Conservation (phyloP, 2,113 vertebrate species). For the Prionailurus bengalensis region DNA sequence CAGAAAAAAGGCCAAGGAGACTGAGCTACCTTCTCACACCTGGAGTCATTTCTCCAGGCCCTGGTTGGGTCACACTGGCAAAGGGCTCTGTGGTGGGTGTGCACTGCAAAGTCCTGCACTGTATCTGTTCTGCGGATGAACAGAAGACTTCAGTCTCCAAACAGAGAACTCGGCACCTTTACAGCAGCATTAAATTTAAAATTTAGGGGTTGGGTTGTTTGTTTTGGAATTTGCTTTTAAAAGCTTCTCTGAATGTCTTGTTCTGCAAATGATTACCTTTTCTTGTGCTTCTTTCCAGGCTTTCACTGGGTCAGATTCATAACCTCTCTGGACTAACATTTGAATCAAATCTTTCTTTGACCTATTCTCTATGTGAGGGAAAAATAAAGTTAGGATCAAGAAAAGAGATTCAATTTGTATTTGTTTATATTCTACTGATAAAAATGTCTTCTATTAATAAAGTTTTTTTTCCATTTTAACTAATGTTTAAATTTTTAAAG, state of each 20-base stretch:
- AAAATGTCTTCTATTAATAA: constrained; percentile 78
- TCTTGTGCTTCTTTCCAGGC: constrained; percentile 98
- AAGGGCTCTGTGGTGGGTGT: constrained; percentile 59
- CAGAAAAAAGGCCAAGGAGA: constrained; percentile 67
- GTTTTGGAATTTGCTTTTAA: constrained; percentile 78
- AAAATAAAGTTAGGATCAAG: constrained; percentile 80
- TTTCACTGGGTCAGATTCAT: constrained; percentile 97
- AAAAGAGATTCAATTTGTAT: constrained; percentile 77
- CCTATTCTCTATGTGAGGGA: constrained; percentile 94
- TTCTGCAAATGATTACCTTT: constrained; percentile 92
- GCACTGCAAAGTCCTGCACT: constrained; percentile 73
- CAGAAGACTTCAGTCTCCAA: constrained; percentile 79
- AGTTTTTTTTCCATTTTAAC: constrained; percentile 63
- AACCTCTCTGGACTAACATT: constrained; percentile 97
- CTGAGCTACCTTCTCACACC: constrained; percentile 74
- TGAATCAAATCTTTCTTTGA: constrained; percentile 97
- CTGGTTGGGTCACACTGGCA: constrained; percentile 65
- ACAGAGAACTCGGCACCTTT: constrained; percentile 67
- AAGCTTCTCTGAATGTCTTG: constrained; percentile 84
- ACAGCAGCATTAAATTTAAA: constrained; percentile 63
- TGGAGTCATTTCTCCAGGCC: constrained; percentile 75
- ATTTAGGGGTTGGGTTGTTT: constrained; percentile 59
- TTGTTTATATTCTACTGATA: constrained; percentile 77
- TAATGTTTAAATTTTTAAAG: constrained; percentile 68
- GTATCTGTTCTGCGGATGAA: constrained; percentile 74